Evolutionary conservation across 2,888 invertebrate species (phyloP).

Genomic region (Augochlorella aurata): DNA sequence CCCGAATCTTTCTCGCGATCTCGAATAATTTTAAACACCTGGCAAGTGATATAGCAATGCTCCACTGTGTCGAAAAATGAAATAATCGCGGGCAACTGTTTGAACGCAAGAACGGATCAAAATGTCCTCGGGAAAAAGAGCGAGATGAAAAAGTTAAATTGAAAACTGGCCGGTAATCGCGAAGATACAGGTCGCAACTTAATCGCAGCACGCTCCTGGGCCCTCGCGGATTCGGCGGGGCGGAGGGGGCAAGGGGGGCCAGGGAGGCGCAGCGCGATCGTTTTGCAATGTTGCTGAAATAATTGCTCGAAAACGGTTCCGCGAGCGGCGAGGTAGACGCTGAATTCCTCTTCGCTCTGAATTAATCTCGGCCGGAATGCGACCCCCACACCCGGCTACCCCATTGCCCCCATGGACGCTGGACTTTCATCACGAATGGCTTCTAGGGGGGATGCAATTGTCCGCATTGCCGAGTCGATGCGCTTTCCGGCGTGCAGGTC

Average conservation of each 20-base stretch:
- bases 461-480: slow-evolving; percentile 65
- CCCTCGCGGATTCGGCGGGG: background rate
- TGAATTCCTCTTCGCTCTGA: slow-evolving; percentile 80
- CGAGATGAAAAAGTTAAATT: background rate
- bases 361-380: slow-evolving; percentile 81
- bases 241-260: background rate
- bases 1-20: too few relatives aligned
- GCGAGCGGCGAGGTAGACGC: slow-evolving; percentile 74
- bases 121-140: background rate
- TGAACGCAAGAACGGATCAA: background rate
- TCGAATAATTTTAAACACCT: too few relatives aligned
- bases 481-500: slow-evolving; percentile 49
- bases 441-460: slow-evolving; percentile 71
- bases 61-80: too few relatives aligned
- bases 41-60: too few relatives aligned
- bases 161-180: background rate
- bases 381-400: slow-evolving; percentile 71
- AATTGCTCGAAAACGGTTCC: slow-evolving; percentile 78
- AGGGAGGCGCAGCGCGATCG: slow-evolving; percentile 69
- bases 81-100: background rate
- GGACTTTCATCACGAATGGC: slow-evolving; percentile 72
- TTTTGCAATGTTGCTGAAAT: slow-evolving; percentile 81
- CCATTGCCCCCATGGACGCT: slow-evolving; percentile 68
- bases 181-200: slow-evolving; percentile 32
- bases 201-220: slow-evolving; percentile 28